Evolutionary conservation across 1,140 invertebrate genomes (phyloP).

Genomic region (Tetramorium alpestre): DNA sequence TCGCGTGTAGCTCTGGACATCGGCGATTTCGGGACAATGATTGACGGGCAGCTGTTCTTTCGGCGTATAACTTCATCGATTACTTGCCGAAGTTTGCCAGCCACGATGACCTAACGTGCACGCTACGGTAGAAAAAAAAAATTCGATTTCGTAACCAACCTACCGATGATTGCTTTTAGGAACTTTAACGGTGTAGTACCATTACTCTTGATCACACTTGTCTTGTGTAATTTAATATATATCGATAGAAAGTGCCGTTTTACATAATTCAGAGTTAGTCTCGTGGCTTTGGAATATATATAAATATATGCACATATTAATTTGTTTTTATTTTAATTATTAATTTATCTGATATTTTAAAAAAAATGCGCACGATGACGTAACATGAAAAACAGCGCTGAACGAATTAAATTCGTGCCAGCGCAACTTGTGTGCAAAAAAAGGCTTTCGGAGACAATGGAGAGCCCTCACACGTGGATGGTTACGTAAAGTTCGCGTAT

Average conservation of each 20-base stretch:
- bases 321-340: neutral
- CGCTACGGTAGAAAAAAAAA: neutral
- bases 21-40: constrained; percentile 51
- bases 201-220: constrained; percentile 38
- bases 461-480: constrained; percentile 40
- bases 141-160: constrained; percentile 29
- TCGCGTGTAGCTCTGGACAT: constrained; percentile 47
- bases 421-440: constrained; percentile 12
- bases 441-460: constrained; percentile 31
- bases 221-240: constrained; percentile 23
- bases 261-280: neutral
- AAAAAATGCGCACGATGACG: neutral
- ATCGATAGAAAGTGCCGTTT: constrained; percentile 21
- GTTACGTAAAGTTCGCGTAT: constrained; percentile 39
- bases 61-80: constrained; percentile 67
- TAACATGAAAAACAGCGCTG: neutral
- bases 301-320: neutral
- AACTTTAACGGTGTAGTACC: neutral
- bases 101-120: constrained; percentile 15
- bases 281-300: neutral
- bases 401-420: constrained; percentile 6
- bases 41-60: constrained; percentile 52
- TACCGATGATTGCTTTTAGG: neutral
- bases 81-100: constrained; percentile 32
- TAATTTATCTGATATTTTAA: neutral